A percentile compares a stretch with the other conserved stretches of the same genome.
Conservation (phyloP, 2,888 invertebrate genomes). For the Adineta ricciae region DNA sequence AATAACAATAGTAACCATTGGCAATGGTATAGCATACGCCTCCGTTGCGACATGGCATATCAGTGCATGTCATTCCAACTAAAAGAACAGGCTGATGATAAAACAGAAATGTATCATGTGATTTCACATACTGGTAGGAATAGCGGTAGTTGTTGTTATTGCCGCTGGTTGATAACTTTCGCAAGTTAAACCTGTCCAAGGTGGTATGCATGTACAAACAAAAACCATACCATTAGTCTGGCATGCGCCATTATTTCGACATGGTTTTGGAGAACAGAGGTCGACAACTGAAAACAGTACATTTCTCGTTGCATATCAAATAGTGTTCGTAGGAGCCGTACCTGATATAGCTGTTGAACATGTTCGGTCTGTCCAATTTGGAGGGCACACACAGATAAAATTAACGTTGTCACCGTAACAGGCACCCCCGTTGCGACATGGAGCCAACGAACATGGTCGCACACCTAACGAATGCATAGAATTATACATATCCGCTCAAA, state of each 20-base stretch:
- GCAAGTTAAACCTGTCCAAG: not conserved
- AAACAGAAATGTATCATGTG: too few species aligned
- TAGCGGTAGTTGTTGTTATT: not conserved
- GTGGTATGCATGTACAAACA: not conserved
- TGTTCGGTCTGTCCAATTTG: too few species aligned
- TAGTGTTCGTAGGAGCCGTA: too few species aligned
- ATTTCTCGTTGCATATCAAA: not conserved
- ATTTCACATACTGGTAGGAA: not conserved
- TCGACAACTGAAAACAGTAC: not conserved
- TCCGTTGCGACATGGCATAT: not conserved
- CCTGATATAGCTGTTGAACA: too few species aligned
- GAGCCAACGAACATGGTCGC: too few species aligned
- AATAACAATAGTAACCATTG: not conserved
- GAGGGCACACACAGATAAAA: too few species aligned
- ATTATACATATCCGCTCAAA: too few species aligned
- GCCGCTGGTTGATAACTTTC: not conserved
- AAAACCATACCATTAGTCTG: not conserved
- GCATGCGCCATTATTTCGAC: conserved; percentile 21
- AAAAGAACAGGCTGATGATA: not conserved
- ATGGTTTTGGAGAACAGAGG: conserved; percentile 24
- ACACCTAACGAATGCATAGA: too few species aligned
- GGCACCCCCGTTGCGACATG: too few species aligned
- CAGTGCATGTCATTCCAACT: not conserved
- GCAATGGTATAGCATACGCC: not conserved
- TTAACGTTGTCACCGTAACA: too few species aligned